These are phyloP conservation scores for Bicyclus anynana DNA, from an alignment of 1,140 invertebrate genomes.

Conservation along the genomic window DNA sequence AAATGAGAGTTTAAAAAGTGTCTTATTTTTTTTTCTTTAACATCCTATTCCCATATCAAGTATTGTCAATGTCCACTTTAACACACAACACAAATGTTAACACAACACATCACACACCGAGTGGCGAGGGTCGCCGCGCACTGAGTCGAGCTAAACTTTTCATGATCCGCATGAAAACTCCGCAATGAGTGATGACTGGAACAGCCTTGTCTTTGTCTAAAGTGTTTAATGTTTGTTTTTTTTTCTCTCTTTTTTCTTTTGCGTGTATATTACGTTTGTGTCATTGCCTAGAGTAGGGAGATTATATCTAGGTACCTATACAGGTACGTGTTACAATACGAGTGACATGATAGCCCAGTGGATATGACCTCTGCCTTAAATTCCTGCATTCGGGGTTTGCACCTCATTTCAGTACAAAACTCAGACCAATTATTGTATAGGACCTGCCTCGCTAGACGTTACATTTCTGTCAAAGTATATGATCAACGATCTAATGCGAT, in stretches of 20 bases:
- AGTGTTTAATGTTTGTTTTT: conserved; percentile 18
- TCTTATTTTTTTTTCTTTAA: no score
- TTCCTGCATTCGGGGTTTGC: no score
- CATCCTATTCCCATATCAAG: neutral
- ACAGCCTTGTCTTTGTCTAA: conserved; percentile 18
- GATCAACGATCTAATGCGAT: no score
- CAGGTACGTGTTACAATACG: no score
- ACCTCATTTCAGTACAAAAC: no score
- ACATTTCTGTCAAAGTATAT: no score
- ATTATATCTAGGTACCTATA: neutral
- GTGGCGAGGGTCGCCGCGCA: conserved; percentile 7
- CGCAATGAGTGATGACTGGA: conserved; percentile 20
- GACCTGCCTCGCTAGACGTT: no score
- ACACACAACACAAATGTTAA: neutral
- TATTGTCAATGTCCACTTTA: neutral
- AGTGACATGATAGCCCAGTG: no score
- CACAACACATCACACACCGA: conserved; percentile 4
- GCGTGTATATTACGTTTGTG: conserved; percentile 18
- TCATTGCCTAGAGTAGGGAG: conserved; percentile 14
- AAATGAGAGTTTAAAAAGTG: no score
- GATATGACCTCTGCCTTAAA: no score
- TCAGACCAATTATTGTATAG: no score
- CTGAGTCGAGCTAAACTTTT: conserved; percentile 7
- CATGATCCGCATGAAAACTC: conserved; percentile 16
- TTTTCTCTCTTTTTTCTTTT: conserved; percentile 6